Evolutionary conservation across 2,888 invertebrate species (phyloP).

Genomic region (Megalurothrips usitatus): DNA sequence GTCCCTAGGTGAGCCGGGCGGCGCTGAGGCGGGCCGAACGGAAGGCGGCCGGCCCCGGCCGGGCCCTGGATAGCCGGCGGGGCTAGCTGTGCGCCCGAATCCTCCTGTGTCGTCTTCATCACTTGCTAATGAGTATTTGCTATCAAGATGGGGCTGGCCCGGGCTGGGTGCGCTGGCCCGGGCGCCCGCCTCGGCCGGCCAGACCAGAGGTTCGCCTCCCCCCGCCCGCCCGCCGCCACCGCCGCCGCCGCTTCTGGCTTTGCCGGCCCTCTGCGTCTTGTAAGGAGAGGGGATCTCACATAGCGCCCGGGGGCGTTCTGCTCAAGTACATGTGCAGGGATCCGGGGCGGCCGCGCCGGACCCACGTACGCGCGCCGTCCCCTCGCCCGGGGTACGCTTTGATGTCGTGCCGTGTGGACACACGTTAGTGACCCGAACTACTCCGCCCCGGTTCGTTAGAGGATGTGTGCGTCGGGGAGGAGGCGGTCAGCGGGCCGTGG

Average conservation of each 20-base stretch:
- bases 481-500: no score
- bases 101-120: conserved; percentile 25
- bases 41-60: neutral
- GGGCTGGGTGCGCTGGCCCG: neutral
- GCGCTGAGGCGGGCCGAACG: neutral
- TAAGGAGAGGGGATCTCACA: conserved; percentile 19
- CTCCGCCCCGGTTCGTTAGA: no score
- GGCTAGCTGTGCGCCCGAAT: neutral
- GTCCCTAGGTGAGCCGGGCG: neutral
- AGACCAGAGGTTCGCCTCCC: neutral
- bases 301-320: conserved; percentile 23
- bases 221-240: no score
- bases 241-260: neutral
- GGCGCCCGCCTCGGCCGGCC: neutral
- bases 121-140: conserved; percentile 26
- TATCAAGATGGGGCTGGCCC: conserved; percentile 14
- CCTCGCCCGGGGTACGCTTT: neutral
- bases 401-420: neutral
- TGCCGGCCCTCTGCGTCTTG: neutral
- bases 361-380: neutral
- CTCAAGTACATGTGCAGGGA: conserved; percentile 10
- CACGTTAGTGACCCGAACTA: neutral
- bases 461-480: no score
- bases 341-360: neutral
- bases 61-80: neutral